Conservation (phyloP, 35 echinoderm and acorn worm genomes). For the Anneissia japonica region DNA sequence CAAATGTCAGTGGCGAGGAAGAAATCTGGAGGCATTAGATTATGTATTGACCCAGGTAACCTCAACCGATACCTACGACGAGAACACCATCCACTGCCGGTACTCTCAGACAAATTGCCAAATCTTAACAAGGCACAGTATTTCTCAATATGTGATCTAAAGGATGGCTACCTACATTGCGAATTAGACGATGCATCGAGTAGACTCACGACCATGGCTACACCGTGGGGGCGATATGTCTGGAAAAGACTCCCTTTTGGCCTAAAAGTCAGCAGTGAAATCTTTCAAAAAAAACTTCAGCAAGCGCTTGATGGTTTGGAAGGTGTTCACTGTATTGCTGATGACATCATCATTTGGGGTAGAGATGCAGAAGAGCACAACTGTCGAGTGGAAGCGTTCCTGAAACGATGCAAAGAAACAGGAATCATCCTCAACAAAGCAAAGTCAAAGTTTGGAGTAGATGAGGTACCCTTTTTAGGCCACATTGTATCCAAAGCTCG, state of each 20-base stretch:
- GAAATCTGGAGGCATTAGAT: conserved; percentile 8
- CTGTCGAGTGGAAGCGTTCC: neutral
- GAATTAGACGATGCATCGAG: no score
- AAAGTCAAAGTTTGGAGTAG: neutral
- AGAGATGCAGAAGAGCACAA: neutral
- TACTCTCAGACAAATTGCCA: conserved; percentile 17
- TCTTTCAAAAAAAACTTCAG: neutral
- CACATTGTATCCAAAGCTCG: no score
- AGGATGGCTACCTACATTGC: neutral
- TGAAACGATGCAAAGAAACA: neutral
- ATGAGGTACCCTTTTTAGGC: neutral
- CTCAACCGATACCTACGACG: conserved; percentile 28
- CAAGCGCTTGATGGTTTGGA: conserved; percentile 9
- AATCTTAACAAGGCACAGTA: neutral
- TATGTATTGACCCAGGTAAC: conserved; percentile 24
- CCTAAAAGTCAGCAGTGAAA: conserved; percentile 7
- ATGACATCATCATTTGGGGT: conserved; percentile 15
- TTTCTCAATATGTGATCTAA: conserved; percentile 19
- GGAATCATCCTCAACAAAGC: neutral
- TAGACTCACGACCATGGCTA: neutral
- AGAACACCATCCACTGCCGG: conserved; percentile 8
- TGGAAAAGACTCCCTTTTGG: neutral
- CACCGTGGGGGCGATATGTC: neutral
- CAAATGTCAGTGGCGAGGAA: conserved; percentile 5
- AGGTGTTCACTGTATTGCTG: neutral